Percentiles rank a stretch among this genome's conserved stretches.
phyloP scores from a whole-genome alignment of 1,140 invertebrate species.

The Panagrolaimus sp. region DNA sequence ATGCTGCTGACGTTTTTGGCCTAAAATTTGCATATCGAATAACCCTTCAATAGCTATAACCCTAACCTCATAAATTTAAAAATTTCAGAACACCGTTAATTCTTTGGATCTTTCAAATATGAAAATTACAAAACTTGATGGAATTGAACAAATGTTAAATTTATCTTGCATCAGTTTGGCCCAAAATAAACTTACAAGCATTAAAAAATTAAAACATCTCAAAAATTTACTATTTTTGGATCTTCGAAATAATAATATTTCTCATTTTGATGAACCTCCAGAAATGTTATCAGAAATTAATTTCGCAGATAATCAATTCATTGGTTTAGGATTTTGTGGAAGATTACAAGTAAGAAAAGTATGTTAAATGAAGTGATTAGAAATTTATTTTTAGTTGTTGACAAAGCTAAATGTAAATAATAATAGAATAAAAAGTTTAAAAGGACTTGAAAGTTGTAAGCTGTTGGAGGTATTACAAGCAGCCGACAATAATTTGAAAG shows the following conservation, averaged over 20 bases:
- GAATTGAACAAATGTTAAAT: conserved; percentile 29
- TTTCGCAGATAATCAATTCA: conserved; percentile 21
- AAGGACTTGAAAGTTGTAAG: conserved; percentile 33
- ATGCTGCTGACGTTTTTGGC: too few species aligned
- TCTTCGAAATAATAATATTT: conserved; percentile 24
- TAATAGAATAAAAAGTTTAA: conserved; percentile 28
- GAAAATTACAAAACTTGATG: conserved; percentile 32
- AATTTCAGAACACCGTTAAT: conserved; percentile 22
- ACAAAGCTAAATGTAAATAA: conserved; percentile 27
- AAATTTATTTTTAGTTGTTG: conserved; percentile 27
- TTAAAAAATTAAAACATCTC: conserved; percentile 31
- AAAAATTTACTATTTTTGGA: conserved; percentile 29
- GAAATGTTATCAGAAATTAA: conserved; percentile 26
- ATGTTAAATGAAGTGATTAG: background rate
- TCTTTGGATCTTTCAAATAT: conserved; percentile 31
- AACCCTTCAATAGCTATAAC: too few species aligned
- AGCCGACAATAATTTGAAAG: conserved; percentile 32
- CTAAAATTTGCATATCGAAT: too few species aligned
- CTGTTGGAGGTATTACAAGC: conserved; percentile 27
- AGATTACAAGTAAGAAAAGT: conserved; percentile 21
- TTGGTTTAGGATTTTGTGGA: conserved; percentile 24
- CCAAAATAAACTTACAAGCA: conserved; percentile 23
- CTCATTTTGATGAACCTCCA: conserved; percentile 39
- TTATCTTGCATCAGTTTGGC: conserved; percentile 26
- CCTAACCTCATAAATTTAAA: background rate